Conservation (phyloP, 2,797 vertebrate species). For the Cichlasoma orientale region DNA sequence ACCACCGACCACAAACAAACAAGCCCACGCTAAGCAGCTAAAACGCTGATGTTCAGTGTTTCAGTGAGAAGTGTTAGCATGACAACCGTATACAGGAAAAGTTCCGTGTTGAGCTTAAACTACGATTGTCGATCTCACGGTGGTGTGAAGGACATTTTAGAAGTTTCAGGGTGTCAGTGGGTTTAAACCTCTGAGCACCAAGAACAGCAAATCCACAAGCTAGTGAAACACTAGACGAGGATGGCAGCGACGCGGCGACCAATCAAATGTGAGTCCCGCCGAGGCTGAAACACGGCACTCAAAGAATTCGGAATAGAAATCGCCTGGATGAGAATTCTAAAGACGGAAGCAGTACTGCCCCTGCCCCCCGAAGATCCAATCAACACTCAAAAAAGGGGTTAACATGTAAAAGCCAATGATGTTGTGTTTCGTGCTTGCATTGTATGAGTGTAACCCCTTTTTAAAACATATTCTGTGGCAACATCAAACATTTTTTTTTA, state of each 20-base stretch:
- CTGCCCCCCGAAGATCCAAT: not conserved
- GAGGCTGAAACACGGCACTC: not conserved
- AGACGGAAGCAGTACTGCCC: not conserved
- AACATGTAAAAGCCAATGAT: not conserved
- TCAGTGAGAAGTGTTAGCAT: too few species aligned
- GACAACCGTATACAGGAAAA: too few species aligned
- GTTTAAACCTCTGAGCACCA: not conserved
- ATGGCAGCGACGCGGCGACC: too few species aligned
- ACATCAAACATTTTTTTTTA: not conserved
- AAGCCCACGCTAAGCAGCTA: not conserved
- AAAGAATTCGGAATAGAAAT: not conserved
- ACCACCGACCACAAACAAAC: not conserved
- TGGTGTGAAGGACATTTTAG: not conserved
- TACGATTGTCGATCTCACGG: too few species aligned
- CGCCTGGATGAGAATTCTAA: not conserved
- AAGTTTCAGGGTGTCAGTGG: not conserved
- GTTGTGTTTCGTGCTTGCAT: not conserved
- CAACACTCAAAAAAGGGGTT: not conserved
- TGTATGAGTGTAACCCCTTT: not conserved
- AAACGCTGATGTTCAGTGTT: too few species aligned
- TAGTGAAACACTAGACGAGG: not conserved
- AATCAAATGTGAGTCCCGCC: not conserved
- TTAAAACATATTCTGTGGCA: not conserved
- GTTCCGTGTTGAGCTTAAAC: too few species aligned
- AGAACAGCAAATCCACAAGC: not conserved